Evolutionary conservation across 2,113 vertebrate genomes (phyloP).

Genomic region (Procavia capensis): DNA sequence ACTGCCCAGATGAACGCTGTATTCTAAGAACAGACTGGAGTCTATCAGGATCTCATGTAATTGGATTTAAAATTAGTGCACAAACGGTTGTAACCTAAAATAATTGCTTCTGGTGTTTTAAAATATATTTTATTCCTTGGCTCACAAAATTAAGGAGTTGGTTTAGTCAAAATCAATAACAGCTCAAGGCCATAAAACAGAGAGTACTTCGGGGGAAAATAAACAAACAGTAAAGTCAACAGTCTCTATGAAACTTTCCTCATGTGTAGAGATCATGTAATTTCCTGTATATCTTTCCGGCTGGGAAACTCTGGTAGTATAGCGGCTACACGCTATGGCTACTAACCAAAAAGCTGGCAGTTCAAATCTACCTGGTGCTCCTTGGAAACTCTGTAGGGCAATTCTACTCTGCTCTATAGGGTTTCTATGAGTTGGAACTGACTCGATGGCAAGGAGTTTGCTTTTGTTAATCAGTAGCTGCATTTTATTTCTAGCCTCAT

Average conservation of each 20-base stretch:
- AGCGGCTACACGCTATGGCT: too few relatives aligned
- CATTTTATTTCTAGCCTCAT: neutral
- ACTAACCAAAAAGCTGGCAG: too few relatives aligned
- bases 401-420: too few relatives aligned
- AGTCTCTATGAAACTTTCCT: neutral
- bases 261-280: neutral
- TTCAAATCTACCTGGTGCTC: too few relatives aligned
- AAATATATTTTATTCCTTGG: conserved; percentile 3
- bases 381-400: too few relatives aligned
- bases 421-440: too few relatives aligned
- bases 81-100: neutral
- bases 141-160: neutral
- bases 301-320: too few relatives aligned
- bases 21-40: neutral
- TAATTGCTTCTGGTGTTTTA: neutral
- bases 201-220: neutral
- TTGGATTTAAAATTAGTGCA: neutral
- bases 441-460: too few relatives aligned
- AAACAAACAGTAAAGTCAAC: neutral
- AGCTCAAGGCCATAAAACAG: conserved; percentile 27
- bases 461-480: too few relatives aligned
- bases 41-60: neutral
- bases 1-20: neutral
- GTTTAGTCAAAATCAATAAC: conserved; percentile 25
- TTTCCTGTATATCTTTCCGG: neutral